Conservation (phyloP, 2,797 vertebrate species). For the Pangasius djambal region DNA sequence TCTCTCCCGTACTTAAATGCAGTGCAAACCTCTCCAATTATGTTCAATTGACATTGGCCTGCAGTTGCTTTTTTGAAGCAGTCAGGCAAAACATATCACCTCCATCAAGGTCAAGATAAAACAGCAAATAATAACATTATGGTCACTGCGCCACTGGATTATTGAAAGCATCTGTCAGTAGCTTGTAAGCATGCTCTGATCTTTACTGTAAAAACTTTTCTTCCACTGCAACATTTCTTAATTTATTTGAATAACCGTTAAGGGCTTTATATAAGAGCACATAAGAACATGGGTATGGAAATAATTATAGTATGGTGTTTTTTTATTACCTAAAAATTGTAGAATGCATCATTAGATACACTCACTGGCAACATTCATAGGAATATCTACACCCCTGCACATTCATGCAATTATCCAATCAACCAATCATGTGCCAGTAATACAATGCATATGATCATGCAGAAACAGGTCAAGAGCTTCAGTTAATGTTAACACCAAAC, state of each 20-base stretch:
- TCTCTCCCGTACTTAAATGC: constrained; percentile 17
- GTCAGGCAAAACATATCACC: constrained; percentile 46
- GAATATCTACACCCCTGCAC: neutral
- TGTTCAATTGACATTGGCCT: constrained; percentile 40
- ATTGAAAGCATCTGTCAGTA: constrained; percentile 63
- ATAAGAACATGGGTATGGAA: constrained; percentile 49
- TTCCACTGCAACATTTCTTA: constrained; percentile 49
- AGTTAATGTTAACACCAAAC: neutral
- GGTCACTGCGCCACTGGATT: constrained; percentile 44
- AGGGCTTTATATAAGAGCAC: constrained; percentile 39
- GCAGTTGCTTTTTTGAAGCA: constrained; percentile 43
- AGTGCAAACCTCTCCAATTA: constrained; percentile 45
- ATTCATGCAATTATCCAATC: neutral
- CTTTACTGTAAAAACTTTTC: constrained; percentile 50
- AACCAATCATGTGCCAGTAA: neutral
- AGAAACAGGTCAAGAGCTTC: neutral
- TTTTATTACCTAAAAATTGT: constrained; percentile 43
- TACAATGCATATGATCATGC: neutral
- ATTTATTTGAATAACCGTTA: constrained; percentile 52
- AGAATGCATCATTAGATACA: constrained; percentile 30
- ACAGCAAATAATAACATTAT: constrained; percentile 50
- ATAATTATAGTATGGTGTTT: constrained; percentile 49
- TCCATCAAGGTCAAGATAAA: constrained; percentile 52
- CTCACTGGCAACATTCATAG: neutral
- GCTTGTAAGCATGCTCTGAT: constrained; percentile 53